Evolutionary conservation across 2,113 vertebrate genomes (phyloP).

Genomic region (Cygnus atratus): DNA sequence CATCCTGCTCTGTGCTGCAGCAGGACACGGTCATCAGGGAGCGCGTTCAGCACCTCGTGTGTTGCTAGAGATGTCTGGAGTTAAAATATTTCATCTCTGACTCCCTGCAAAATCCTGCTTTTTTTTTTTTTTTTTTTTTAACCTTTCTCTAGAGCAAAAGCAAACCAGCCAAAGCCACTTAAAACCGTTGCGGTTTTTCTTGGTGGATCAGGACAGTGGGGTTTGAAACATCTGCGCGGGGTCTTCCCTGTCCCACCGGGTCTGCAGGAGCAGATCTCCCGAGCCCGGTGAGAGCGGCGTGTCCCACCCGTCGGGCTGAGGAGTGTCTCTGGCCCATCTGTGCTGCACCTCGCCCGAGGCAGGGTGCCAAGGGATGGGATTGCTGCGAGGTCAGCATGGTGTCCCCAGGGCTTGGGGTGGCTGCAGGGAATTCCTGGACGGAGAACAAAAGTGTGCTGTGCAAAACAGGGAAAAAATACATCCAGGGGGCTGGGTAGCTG

Average conservation of each 20-base stretch:
- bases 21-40: background rate
- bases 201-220: background rate
- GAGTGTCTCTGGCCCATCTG: background rate
- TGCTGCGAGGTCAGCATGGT: background rate
- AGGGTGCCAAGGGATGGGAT: background rate
- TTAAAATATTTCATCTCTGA: background rate
- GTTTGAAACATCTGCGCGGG: background rate
- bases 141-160: background rate
- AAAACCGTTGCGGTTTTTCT: background rate
- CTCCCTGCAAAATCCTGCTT: background rate
- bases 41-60: rapidly evolving
- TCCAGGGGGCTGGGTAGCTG: constrained; percentile 4
- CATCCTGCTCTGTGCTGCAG: background rate
- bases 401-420: background rate
- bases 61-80: background rate
- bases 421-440: background rate
- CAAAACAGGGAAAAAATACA: background rate
- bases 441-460: background rate
- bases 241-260: background rate
- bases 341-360: background rate
- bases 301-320: background rate
- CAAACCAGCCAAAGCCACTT: background rate
- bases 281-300: rapidly evolving
- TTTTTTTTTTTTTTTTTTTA: too few species aligned
- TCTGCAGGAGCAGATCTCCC: background rate